Evolutionary conservation across 2,113 vertebrate genomes (phyloP), one percentile per base, ranked within the genome.

Genomic region (Perca fluviatilis): DNA sequence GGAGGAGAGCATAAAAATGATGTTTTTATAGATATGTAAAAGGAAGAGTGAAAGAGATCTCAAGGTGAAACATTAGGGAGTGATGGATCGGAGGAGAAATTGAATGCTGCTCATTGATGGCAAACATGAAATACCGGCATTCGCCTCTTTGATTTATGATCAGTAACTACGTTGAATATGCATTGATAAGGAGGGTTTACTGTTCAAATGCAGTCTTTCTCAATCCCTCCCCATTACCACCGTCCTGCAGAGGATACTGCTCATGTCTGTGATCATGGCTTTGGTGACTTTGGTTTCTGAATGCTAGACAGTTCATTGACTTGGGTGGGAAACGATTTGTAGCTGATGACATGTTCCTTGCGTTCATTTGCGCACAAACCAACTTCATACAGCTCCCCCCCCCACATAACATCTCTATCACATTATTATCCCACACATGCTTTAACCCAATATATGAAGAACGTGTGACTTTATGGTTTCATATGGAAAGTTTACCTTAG

Each of bases 211-310:
- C 64, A 71, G 75, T 77, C 75, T 66, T 43, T 33, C 50, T 65
- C 80, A 77, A 77, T 76, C 79, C 64, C 71, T 83, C 63, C 30
- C 65, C 70, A 74, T 88, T 80, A 79, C 88, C 74, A 80, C 60
- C 13, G 5, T 61, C 40, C 61, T 75, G 51, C 43, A 73, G 79
- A 89, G 79, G 84, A 92, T 84, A 60, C 82, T 74, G 77, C 56
- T 89, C 91, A 86, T 91, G 81, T 89, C 87, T 94, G 90, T 90
- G 91, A 92, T 87, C 70, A 67, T 83, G 88, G 83, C 84, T 85
- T 79, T 85, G 86, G 90, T 86, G 90, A 88, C 79, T 80, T 47
- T 84, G 91, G 89, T 79, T 88, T 91, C 58, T 81, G 56, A 87
- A 62, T 77, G 78, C 63, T 77, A 85, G 75, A 90, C 82, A 75